Percentiles rank a stretch among this genome's conserved stretches.
These are phyloP conservation scores for Dreissena polymorpha DNA, from an alignment of 1,140 invertebrate genomes.

Conservation along the genomic window DNA sequence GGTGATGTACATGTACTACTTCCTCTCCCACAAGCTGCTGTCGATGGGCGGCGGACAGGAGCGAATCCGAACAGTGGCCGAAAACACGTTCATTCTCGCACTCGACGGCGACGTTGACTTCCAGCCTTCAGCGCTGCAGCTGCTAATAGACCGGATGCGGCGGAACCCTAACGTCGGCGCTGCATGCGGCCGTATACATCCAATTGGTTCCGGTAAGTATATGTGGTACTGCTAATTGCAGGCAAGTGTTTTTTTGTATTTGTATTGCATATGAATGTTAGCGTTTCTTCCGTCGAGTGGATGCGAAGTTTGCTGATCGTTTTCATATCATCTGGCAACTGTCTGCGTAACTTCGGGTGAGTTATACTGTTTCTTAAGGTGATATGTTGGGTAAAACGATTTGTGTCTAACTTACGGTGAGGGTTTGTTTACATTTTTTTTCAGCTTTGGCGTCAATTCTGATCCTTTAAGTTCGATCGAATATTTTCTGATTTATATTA, in stretches of 20 bases:
- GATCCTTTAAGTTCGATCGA: too few species aligned
- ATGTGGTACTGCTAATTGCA: neutral
- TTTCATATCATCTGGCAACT: too few species aligned
- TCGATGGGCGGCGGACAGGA: slow-evolving; percentile 82
- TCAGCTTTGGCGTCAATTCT: too few species aligned
- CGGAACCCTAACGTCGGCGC: slow-evolving; percentile 82
- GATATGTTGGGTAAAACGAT: too few species aligned
- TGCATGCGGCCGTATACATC: slow-evolving; percentile 82
- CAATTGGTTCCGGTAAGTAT: slow-evolving; percentile 77
- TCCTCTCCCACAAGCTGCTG: slow-evolving; percentile 69
- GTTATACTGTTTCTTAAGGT: too few species aligned
- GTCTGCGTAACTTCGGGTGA: too few species aligned
- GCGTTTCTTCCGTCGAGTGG: neutral
- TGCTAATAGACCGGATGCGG: slow-evolving; percentile 83
- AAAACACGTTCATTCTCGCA: slow-evolving; percentile 82
- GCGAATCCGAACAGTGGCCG: slow-evolving; percentile 93
- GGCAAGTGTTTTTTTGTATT: neutral
- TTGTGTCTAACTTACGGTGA: too few species aligned
- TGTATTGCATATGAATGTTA: neutral
- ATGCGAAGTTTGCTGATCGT: neutral
- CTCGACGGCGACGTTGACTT: slow-evolving; percentile 83
- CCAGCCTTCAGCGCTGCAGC: slow-evolving; percentile 80
- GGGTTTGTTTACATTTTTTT: too few species aligned
- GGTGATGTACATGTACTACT: slow-evolving; percentile 86
- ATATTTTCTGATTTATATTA: too few species aligned